phyloP scores from a whole-genome alignment of 2,888 invertebrate genomes.

The Gnatocerus cornutus region DNA sequence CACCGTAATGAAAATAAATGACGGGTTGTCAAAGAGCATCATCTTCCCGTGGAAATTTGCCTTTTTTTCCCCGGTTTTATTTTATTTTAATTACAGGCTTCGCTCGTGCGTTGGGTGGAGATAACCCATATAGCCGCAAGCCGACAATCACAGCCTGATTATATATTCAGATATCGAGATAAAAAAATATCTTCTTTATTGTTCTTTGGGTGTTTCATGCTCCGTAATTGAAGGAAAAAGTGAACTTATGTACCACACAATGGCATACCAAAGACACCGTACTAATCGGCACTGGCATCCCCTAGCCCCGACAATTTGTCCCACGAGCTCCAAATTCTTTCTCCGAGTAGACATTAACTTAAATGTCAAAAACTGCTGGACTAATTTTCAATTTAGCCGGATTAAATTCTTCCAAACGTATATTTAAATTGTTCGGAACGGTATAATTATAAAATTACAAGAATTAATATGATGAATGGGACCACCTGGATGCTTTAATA shows the following conservation, averaged over 20 bases:
- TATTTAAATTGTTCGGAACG: slow-evolving; percentile 47
- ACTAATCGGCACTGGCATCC: slow-evolving; percentile 28
- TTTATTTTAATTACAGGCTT: slow-evolving; percentile 64
- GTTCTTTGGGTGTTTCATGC: slow-evolving; percentile 54
- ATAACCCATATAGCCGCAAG: slow-evolving; percentile 63
- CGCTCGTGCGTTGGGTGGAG: slow-evolving; percentile 62
- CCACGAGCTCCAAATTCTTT: slow-evolving; percentile 10
- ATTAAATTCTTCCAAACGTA: slow-evolving; percentile 40
- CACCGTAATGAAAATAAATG: slow-evolving; percentile 67
- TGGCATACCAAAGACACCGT: slow-evolving; percentile 52
- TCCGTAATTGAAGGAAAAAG: slow-evolving; percentile 54
- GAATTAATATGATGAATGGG: slow-evolving; percentile 52
- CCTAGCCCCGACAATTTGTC: slow-evolving; percentile 11
- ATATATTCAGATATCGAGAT: slow-evolving; percentile 63
- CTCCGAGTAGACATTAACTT: slow-evolving; percentile 19
- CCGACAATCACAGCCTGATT: slow-evolving; percentile 60
- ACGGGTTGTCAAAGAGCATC: slow-evolving; percentile 64
- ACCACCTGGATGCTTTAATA: slow-evolving; percentile 49
- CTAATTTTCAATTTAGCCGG: slow-evolving; percentile 47
- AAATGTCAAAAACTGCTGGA: slow-evolving; percentile 34
- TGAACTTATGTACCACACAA: slow-evolving; percentile 47
- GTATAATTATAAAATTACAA: slow-evolving; percentile 50
- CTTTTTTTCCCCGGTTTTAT: slow-evolving; percentile 59
- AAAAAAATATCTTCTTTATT: slow-evolving; percentile 61
- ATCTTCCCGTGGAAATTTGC: slow-evolving; percentile 53